Percentiles rank a stretch among this genome's conserved stretches.
These are phyloP conservation scores for Penelope pileata DNA, from an alignment of 2,113 vertebrate species.

Conservation along the genomic window DNA sequence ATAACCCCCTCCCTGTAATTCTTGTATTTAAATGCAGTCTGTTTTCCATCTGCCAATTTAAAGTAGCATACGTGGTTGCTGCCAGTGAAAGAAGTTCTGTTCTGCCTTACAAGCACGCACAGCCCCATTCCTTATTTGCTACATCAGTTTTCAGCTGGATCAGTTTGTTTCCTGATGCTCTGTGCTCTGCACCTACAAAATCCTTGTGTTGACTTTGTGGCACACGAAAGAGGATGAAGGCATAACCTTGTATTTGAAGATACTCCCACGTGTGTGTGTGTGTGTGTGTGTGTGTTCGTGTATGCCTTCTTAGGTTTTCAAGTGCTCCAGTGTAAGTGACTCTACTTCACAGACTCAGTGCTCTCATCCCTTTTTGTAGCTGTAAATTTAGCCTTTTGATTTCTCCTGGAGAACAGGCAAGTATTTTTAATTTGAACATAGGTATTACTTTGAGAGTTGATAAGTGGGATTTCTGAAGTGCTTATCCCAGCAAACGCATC, in stretches of 20 bases:
- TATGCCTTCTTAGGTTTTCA: not conserved
- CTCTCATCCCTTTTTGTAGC: not conserved
- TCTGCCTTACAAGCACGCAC: not conserved
- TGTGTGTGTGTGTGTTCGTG: not conserved
- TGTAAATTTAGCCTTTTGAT: not conserved
- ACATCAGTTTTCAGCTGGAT: not conserved
- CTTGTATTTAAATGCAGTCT: not conserved
- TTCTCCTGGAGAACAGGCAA: not conserved
- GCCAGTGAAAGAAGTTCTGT: not conserved
- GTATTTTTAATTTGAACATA: not conserved
- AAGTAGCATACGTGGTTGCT: not conserved
- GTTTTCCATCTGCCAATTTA: not conserved
- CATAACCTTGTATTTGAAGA: not conserved
- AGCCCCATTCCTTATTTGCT: not conserved
- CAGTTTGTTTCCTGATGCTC: not conserved
- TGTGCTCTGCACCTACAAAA: not conserved
- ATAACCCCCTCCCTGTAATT: not conserved
- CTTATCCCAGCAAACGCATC: not conserved
- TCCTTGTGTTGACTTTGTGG: not conserved
- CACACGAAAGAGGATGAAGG: not conserved
- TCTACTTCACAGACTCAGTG: not conserved
- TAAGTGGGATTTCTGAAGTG: not conserved
- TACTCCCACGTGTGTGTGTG: no score
- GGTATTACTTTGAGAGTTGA: not conserved
- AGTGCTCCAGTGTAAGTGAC: not conserved